A percentile compares a stretch with the other conserved stretches of the same genome.
phyloP scores from a whole-genome alignment of 2,888 invertebrate species.

The Aleiodes testaceus region DNA sequence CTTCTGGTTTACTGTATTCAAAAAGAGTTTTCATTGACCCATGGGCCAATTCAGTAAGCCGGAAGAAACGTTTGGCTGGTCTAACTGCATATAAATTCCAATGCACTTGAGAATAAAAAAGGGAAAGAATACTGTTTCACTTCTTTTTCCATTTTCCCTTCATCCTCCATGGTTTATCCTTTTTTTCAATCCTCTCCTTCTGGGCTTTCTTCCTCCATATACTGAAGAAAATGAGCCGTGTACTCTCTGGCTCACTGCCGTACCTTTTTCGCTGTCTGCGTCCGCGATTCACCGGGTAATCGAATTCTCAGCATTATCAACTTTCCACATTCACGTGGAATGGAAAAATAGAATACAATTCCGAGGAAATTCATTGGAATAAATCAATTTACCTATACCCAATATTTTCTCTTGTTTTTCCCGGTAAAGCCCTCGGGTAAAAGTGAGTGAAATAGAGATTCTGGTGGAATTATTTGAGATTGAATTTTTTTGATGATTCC shows the following conservation, averaged over 20 bases:
- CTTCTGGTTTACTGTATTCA: not conserved
- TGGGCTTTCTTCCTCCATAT: not conserved
- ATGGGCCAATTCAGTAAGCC: slow-evolving; percentile 43
- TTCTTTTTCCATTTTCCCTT: too few species aligned
- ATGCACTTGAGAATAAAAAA: slow-evolving; percentile 31
- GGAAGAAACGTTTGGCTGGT: slow-evolving; percentile 42
- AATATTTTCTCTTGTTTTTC: not conserved
- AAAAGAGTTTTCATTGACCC: slow-evolving; percentile 29
- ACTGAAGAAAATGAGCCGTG: slow-evolving; percentile 13
- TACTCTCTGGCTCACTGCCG: slow-evolving; percentile 21
- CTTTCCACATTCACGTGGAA: slow-evolving; percentile 23
- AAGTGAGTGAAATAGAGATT: too few species aligned
- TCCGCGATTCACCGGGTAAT: slow-evolving; percentile 32
- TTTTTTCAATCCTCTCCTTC: slow-evolving; percentile 10
- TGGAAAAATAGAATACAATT: slow-evolving; percentile 3
- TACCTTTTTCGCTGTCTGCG: slow-evolving; percentile 25
- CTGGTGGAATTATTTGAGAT: too few species aligned
- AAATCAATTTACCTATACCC: slow-evolving; percentile 9
- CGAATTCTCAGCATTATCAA: slow-evolving; percentile 34
- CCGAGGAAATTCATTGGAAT: slow-evolving; percentile 1
- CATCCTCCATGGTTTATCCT: not conserved
- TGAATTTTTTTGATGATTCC: too few species aligned
- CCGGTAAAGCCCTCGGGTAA: not conserved
- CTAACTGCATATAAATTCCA: slow-evolving; percentile 44
- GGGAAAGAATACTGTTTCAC: not conserved